Base-by-base conservation (phyloP, 2,888 invertebrate species). In the Agapostemon virescens region DNA sequence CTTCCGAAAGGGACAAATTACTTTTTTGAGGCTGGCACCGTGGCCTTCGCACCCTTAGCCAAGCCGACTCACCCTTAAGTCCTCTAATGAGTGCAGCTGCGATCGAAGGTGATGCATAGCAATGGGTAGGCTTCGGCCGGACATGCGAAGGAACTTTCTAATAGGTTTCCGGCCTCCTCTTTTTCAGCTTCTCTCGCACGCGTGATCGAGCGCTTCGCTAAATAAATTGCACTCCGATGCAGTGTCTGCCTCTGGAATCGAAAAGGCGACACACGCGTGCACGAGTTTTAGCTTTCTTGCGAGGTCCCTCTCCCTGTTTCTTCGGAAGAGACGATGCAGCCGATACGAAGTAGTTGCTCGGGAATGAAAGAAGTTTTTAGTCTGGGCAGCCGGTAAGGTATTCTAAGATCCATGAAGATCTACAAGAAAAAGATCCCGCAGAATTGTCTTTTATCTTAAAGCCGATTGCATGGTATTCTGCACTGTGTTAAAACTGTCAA, bases 21-120 rank as follows among this genome's bases (percentile, higher is more conserved):
- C 85, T 85, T 87, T 86, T 87, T 83, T 79, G 81, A 74, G 76
- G 75, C 69, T 11, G 71, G 70, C 76, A 23, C 26, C 74, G 70
- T 77, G 79, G 79, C 86, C 80, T 84, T 84, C 76, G 72, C 79
- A 45, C 79, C 36, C 63, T 63, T 36, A 33, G 6, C 36, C n/a
- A 11, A 49, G 74, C 67, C 79, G 68, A 63, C 70, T 69, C 70
- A 63, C 77, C 83, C 83, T 78, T 81, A 76, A 74, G 74, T 69
- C 61, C 69, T 68, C 82, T 85, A 85, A 85, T 85, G 80, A 85
- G 75, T 79, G 81, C 63, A 79, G 75, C 82, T 71, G 49, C 79
- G 84, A 84, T 84, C 81, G 84, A 84, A 85, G 82, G 85, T 85
- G 84, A 84, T 85, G 84, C 85, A 85, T 85, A 85, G 84, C 85